These are phyloP conservation scores for Tortrix viridana DNA, from an alignment of 2,888 invertebrate genomes.

Conservation along the genomic window DNA sequence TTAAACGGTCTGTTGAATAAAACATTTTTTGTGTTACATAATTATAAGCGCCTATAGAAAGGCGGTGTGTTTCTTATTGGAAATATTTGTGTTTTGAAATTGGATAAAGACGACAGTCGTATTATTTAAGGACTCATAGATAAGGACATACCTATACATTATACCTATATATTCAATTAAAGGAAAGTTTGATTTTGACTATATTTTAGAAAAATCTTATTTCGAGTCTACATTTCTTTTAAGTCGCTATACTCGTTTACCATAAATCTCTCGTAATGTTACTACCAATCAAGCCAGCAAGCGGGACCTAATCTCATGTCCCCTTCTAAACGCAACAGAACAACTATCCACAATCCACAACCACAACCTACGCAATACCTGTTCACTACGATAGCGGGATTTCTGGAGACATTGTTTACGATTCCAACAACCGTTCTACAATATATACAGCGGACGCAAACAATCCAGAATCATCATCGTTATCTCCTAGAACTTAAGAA, in stretches of 20 bases:
- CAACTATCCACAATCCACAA: conserved; percentile 37
- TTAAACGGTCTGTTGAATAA: conserved; percentile 57
- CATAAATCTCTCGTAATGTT: background rate
- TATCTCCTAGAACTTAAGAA: conserved; percentile 6
- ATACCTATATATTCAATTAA: no score
- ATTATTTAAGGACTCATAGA: no score
- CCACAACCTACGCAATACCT: conserved; percentile 44
- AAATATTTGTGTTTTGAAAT: background rate
- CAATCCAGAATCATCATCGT: conserved; percentile 15
- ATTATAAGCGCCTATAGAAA: background rate
- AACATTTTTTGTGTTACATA: conserved; percentile 45
- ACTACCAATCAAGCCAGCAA: conserved; percentile 12
- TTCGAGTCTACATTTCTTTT: background rate
- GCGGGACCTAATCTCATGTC: conserved; percentile 18
- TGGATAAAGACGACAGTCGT: no score
- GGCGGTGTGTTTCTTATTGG: background rate
- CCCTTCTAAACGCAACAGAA: conserved; percentile 12
- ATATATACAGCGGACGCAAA: conserved; percentile 48
- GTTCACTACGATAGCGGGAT: conserved; percentile 61
- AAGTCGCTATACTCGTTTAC: background rate
- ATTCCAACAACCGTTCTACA: conserved; percentile 65
- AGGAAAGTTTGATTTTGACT: no score
- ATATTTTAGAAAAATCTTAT: no score
- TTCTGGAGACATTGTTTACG: conserved; percentile 67
- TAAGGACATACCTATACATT: no score